These are phyloP conservation scores for Villa cingulata DNA, from an alignment of 2,888 invertebrate genomes.

Conservation along the genomic window DNA sequence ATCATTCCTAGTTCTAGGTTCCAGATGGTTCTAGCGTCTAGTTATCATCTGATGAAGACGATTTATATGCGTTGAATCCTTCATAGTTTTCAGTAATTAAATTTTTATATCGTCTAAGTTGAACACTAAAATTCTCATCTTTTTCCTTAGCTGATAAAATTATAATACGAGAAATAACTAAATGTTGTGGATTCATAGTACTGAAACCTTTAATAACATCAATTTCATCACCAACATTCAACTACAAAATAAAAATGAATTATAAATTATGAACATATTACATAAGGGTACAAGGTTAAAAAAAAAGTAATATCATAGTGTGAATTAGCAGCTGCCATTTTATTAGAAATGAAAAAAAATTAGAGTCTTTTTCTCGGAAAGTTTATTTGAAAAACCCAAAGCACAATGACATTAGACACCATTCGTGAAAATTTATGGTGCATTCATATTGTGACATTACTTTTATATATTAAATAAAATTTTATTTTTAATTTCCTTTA, in stretches of 20 bases:
- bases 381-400: no score
- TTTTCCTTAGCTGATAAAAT: constrained; percentile 42
- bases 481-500: no score
- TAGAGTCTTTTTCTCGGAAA: no score
- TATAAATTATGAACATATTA: neutral
- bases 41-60: constrained; percentile 8
- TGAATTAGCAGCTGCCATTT: no score
- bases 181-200: constrained; percentile 50
- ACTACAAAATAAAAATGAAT: constrained; percentile 35
- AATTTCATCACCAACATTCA: constrained; percentile 57
- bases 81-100: constrained; percentile 61
- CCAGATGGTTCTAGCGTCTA: no score
- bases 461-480: no score
- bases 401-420: no score
- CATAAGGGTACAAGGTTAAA: no score
- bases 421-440: no score
- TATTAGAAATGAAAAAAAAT: no score
- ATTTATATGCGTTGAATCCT: constrained; percentile 26
- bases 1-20: no score
- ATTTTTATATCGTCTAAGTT: constrained; percentile 52
- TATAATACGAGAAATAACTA: constrained; percentile 55
- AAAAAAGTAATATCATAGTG: neutral
- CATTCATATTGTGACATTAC: no score
- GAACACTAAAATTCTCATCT: constrained; percentile 45
- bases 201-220: constrained; percentile 59